These are phyloP conservation scores for Myiopsitta monachus DNA, from an alignment of 2,113 vertebrate species.

Conservation along the genomic window DNA sequence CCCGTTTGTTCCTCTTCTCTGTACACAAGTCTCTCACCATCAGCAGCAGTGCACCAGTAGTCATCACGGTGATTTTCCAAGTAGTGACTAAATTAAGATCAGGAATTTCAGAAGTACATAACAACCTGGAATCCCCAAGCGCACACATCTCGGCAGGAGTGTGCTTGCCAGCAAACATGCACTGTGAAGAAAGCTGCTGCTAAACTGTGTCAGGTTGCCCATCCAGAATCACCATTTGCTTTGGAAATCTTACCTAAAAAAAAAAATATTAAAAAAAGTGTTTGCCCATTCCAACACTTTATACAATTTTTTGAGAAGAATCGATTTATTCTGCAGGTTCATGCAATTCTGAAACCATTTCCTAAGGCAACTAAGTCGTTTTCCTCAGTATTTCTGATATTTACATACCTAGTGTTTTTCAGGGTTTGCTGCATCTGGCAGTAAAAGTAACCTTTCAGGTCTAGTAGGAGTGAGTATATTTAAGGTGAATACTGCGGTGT, in stretches of 20 bases:
- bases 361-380: neutral
- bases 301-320: neutral
- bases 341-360: neutral
- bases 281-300: neutral
- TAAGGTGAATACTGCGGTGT: neutral
- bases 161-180: neutral
- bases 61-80: slow-evolving; percentile 24
- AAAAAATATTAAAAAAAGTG: neutral
- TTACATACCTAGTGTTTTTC: neutral
- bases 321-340: neutral
- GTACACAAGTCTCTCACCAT: neutral
- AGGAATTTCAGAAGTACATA: neutral
- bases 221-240: neutral
- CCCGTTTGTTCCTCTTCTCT: slow-evolving; percentile 17
- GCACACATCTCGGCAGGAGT: neutral
- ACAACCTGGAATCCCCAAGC: slow-evolving; percentile 13
- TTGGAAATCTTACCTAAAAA: neutral
- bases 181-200: neutral
- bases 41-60: neutral
- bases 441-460: neutral
- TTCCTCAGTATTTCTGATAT: neutral
- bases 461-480: neutral
- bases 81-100: neutral
- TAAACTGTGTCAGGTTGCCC: neutral
- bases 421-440: neutral